Evolutionary conservation across 2,888 invertebrate genomes (phyloP), one percentile per base, ranked within the genome.

Genomic region (Ligdia adustata): DNA sequence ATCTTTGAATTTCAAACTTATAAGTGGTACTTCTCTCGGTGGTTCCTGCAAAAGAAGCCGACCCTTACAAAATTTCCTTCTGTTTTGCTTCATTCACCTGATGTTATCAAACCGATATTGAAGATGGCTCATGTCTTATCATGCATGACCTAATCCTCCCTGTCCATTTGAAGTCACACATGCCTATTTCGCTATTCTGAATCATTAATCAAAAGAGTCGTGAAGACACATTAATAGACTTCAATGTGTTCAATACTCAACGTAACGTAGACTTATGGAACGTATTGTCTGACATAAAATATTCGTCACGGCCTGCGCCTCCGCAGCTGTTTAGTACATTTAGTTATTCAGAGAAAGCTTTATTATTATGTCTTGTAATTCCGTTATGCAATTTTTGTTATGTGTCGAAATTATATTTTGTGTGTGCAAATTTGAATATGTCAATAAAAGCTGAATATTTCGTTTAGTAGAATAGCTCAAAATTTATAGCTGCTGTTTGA

Each of bases 291-390:
- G 60, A 64, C 64, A 69, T 76, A 71, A 71, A 74, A 78, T 71
- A 71, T 72, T 74, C 78, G 83, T 84, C 79, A 85, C 73, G 82
- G 79, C 57, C 69, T 59, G 66, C 72, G 77, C 72, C 61, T 78
- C 70, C 64, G 68, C 72, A 71, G 75, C 73, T 68, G 57, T 74
- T 71, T 71, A 66, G 71, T 71, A 68, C 68, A 68, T 72, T 71
- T 75, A 60, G 68, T 69, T 75, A 72, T 67, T 66, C 60, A 79
- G 82, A 81, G 83, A 85, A 83, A 86, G 82, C 77, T 67, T 66
- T 70, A 69, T 66, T 70, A 69, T 69, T 70, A 62, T 60, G 69
- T 62, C 62, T 63, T 63, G 52, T 72, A 73, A 73, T 72, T 54
- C 44, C 38, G 45, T 81, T 77, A 66, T 64, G 64, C 72, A 78